These are phyloP conservation scores for Ormyrus rosae DNA, from an alignment of 2,888 invertebrate species.

Conservation along the genomic window DNA sequence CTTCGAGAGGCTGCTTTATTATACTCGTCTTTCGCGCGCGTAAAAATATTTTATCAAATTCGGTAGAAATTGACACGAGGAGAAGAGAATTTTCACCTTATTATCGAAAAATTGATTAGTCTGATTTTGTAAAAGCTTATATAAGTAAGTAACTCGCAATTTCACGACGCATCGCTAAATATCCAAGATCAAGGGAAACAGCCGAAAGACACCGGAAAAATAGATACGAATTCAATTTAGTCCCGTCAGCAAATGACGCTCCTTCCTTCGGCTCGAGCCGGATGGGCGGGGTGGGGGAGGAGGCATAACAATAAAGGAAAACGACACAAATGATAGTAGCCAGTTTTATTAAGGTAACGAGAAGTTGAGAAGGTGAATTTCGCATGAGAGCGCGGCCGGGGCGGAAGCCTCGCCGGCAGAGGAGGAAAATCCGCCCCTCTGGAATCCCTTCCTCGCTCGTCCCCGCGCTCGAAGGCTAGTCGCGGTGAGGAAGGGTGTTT, in stretches of 20 bases:
- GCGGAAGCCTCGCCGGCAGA: slow-evolving; percentile 3
- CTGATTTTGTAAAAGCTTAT: too few species aligned
- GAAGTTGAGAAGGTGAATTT: slow-evolving; percentile 50
- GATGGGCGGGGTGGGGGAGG: background rate
- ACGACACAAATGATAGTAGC: slow-evolving; percentile 38
- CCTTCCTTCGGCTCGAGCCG: background rate
- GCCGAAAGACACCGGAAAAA: too few species aligned
- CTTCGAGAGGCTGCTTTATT: too few species aligned
- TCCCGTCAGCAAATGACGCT: background rate
- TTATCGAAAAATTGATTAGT: too few species aligned
- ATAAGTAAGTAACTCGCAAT: too few species aligned
- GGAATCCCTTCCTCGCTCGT: background rate
- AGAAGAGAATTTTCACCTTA: too few species aligned
- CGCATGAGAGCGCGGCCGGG: slow-evolving; percentile 12
- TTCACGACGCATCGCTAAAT: too few species aligned
- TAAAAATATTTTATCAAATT: too few species aligned
- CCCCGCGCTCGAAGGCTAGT: slow-evolving; percentile 20
- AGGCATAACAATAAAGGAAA: slow-evolving; percentile 31
- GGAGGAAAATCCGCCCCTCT: background rate
- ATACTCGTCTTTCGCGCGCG: too few species aligned
- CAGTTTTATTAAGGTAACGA: slow-evolving; percentile 55
- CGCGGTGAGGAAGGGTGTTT: slow-evolving; percentile 73
- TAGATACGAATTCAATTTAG: too few species aligned
- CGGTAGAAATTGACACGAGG: too few species aligned
- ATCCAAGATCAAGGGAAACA: too few species aligned